phyloP scores from a whole-genome alignment of 2,113 vertebrate species.

The Dromiciops gliroides region DNA sequence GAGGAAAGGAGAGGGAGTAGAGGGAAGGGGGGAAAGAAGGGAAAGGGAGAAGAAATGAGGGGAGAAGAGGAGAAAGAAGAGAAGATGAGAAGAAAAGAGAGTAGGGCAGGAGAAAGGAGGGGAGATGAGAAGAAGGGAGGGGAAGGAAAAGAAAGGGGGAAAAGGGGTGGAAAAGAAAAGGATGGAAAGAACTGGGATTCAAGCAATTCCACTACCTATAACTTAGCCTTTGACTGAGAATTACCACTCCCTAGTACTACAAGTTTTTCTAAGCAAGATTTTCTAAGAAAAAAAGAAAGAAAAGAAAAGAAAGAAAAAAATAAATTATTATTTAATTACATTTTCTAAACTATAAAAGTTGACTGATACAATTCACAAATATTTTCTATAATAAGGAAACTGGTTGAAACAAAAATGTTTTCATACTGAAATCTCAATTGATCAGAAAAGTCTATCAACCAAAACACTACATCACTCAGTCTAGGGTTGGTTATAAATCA shows the following conservation, averaged over 20 bases:
- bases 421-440: constrained; percentile 11
- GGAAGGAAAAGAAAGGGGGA: neutral
- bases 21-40: neutral
- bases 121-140: neutral
- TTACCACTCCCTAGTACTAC: neutral
- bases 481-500: neutral
- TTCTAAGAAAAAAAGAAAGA: neutral
- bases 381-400: neutral
- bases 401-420: neutral
- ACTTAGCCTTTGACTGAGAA: neutral
- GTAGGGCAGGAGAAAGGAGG: neutral
- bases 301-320: no score
- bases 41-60: no score
- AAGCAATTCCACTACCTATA: neutral
- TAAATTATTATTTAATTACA: neutral
- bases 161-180: neutral
- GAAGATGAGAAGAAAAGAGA: neutral
- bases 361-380: neutral
- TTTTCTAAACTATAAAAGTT: neutral
- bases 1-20: neutral
- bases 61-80: no score
- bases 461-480: neutral
- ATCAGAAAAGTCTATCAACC: neutral
- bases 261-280: neutral
- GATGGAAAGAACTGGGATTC: neutral